Percentiles rank a stretch among this genome's conserved stretches.
These are phyloP conservation scores for Sarcoramphus papa DNA, from an alignment of 2,797 vertebrate species.

Conservation along the genomic window DNA sequence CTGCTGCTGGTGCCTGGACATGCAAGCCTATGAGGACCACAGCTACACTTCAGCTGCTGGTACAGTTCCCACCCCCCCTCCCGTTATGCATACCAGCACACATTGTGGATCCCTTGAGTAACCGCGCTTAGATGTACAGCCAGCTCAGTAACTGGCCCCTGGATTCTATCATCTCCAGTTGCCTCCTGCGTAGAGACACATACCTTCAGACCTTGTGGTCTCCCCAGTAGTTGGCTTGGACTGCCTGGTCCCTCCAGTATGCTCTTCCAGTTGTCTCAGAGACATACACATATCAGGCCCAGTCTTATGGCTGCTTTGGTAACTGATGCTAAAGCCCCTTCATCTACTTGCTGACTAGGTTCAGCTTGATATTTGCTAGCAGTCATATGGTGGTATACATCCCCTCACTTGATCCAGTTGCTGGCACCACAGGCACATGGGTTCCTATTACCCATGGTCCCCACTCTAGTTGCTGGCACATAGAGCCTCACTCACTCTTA, in stretches of 20 bases:
- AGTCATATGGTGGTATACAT: neutral
- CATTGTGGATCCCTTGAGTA: neutral
- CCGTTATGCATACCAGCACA: neutral
- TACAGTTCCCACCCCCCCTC: too few species aligned
- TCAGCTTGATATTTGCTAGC: neutral
- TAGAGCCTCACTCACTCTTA: neutral
- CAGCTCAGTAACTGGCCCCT: neutral
- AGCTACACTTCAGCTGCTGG: neutral
- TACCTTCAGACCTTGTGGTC: neutral
- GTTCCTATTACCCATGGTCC: neutral
- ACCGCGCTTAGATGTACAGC: neutral
- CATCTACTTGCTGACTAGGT: neutral
- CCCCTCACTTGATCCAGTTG: neutral
- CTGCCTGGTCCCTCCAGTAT: neutral
- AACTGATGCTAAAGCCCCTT: neutral
- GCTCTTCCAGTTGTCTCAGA: neutral
- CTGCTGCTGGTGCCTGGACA: neutral
- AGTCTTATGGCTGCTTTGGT: neutral
- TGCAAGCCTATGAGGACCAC: neutral
- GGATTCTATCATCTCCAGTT: neutral
- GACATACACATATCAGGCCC: neutral
- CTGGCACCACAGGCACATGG: neutral
- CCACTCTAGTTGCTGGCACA: neutral
- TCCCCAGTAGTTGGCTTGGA: neutral
- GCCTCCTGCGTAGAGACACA: neutral